Evolutionary conservation across 2,888 invertebrate species (phyloP), one percentile per base, ranked within the genome.

Genomic region (Macaria liturata): DNA sequence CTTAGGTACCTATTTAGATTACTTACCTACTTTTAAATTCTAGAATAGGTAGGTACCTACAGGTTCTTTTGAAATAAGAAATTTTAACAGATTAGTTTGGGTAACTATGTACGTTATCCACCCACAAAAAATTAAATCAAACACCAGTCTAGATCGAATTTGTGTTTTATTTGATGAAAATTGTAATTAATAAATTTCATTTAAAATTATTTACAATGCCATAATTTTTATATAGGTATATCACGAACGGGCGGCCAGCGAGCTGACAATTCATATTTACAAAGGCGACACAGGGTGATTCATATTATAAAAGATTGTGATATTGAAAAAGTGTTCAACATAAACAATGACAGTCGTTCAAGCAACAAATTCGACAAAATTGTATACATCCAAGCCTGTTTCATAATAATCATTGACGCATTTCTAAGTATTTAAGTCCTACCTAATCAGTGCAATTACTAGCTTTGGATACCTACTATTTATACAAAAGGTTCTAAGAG

Each of bases 151-250:
- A 75, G 64, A 68, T 84, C 70, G 76, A 85, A 84, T 81, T 84
- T 84, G 86, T 86, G 83, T 86, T 88, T 87, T 86, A 86, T 84
- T 88, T 88, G 87, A 87, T 84, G 86, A 90, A 92, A 92, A 90
- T 90, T 88, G 82, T 88, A 89, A 86, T 90, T 83, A 83, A 87
- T 89, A 86, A 88, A 87, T 84, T 84, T 88, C 86, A 90, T 83
- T 80, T 87, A 88, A 88, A 90, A 86, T 78, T 92, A 91, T 91
- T 88, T 92, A 92, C 91, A 92, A 83, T 85, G 86, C 82, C 77
- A 77, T 81, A 80, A 54, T 62, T 42, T 20, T 42, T 61, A 45
- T 71, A 51, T 51, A 51, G 51, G 51, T 73, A 76, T 63, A 80
- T 80, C 75, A 80, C 75, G 80, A 76, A 78, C 78, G 75, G 77